Conservation (phyloP, 64 coral and sea anemone genomes). For the Cladopsammia gracilis region DNA sequence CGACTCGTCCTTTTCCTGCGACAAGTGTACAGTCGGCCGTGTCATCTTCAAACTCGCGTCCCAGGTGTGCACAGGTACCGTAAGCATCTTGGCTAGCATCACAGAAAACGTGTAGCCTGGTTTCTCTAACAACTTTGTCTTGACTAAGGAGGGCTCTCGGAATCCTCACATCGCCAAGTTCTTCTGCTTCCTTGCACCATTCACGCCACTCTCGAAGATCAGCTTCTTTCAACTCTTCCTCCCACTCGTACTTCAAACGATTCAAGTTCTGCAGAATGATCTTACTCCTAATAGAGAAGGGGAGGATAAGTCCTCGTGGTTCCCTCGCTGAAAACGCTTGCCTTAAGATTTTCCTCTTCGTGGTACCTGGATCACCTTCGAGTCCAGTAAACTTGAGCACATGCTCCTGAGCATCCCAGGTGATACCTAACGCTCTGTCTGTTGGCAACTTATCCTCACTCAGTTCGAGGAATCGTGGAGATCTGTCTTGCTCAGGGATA, state of each 20-base stretch:
- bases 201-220: constrained; percentile 1
- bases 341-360: not conserved
- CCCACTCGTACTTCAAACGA: not conserved
- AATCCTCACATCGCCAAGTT: not conserved
- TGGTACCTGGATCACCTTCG: not conserved
- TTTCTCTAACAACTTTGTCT: not conserved
- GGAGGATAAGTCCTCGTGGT: not conserved
- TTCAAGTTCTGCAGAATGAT: too few species aligned
- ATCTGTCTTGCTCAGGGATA: too few species aligned
- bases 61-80: not conserved
- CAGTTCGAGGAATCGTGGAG: too few species aligned
- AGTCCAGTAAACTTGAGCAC: not conserved
- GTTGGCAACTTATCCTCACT: too few species aligned
- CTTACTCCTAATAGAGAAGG: not conserved
- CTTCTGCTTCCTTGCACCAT: not conserved
- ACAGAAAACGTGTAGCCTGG: not conserved
- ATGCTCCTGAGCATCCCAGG: too few species aligned
- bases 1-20: constrained; percentile 3
- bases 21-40: not conserved
- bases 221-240: not conserved
- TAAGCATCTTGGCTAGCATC: constrained; percentile 24
- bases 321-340: not conserved
- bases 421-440: too few species aligned
- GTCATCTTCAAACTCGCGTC: not conserved
- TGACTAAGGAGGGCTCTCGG: not conserved